Base-by-base conservation (phyloP, 2,888 invertebrate species). In the Ormyrus pomaceus region DNA sequence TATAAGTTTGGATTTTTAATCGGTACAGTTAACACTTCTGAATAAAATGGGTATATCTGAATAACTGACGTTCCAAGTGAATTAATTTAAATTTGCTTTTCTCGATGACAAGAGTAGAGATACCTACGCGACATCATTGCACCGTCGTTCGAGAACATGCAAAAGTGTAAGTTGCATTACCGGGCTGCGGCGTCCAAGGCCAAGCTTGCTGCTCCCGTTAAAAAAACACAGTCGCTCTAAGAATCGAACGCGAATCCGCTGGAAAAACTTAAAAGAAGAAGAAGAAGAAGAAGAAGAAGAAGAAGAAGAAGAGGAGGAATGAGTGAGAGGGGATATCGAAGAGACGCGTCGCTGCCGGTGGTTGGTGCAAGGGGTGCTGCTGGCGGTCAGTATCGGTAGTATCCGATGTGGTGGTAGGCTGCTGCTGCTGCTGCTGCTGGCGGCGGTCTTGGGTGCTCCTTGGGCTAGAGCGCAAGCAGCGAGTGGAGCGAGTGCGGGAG, bases 401-500 rank as follows among this genome's bases (percentile, higher is more conserved):
- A 82, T 65, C 82, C 82, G 80, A 82, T 70, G 82, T 75, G 73
- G 56, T 72, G 88, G 84, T 73, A 72, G 72, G 19, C 55, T 10
- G 64, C 56, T 70, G 72, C 34, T 66, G 69, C 51, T 53, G 69
- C 19, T 13, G 55, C 55, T n/a, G 48, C 13, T 10, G 6, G 72
- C n/a, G 51, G 61, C 46, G 66, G 55, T 48, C 19, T 19, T 19
- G 19, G 19, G 19, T 19, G 19, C 4, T 75, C 74, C 81, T 78
- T 89, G 88, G 90, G 90, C 90, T 90, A 90, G 87, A 90, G 90
- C 86, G 91, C 90, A 89, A 90, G 90, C 89, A 91, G 91, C 87
- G 91, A 90, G 89, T 91, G 91, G 87, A 91, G 91, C 87, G 91
- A 90, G 89, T 91, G 91, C 88, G 89, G 91, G 87, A 90, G 90